Percentiles rank a stretch among this genome's conserved stretches.
Evolutionary conservation across 2,888 invertebrate genomes (phyloP).

Genomic region (Hypena proboscidalis): DNA sequence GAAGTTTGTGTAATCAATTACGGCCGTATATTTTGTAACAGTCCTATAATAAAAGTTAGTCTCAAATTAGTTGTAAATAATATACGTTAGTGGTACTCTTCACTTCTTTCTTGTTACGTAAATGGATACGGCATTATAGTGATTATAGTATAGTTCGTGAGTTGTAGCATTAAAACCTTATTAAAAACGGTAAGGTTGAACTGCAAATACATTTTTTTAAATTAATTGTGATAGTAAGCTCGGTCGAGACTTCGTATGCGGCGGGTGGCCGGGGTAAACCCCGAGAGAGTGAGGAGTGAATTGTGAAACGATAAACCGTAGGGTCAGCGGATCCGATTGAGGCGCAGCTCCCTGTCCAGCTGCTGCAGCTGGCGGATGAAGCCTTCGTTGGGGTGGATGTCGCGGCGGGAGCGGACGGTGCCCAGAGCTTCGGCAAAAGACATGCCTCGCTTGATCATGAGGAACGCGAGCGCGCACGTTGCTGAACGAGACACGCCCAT

Average conservation of each 20-base stretch:
- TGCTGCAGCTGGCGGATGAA: conserved; percentile 91
- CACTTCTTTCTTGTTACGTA: conserved; percentile 15
- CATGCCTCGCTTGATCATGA: conserved; percentile 92
- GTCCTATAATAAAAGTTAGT: conserved; percentile 27
- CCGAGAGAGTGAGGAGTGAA: conserved; percentile 57
- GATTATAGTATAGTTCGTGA: not conserved
- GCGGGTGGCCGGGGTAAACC: conserved; percentile 51
- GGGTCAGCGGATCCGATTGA: conserved; percentile 80
- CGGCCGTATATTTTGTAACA: conserved; percentile 11
- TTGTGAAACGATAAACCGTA: conserved; percentile 59
- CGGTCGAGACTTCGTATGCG: conserved; percentile 74
- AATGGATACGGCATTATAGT: conserved; percentile 17
- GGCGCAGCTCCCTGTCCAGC: conserved; percentile 86
- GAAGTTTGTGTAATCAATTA: too few relatives aligned
- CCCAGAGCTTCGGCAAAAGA: conserved; percentile 90
- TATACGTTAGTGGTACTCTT: conserved; percentile 23
- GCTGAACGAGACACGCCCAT: conserved; percentile 94
- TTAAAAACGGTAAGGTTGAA: conserved; percentile 4
- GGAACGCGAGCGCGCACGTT: conserved; percentile 91
- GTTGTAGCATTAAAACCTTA: conserved; percentile 10
- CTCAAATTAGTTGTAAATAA: conserved; percentile 25
- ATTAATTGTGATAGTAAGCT: conserved; percentile 54
- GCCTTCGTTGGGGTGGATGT: conserved; percentile 92
- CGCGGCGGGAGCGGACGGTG: conserved; percentile 88
- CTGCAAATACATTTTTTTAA: conserved; percentile 15